phyloP scores from a whole-genome alignment of 35 echinoderm and acorn worm species.

The Strongylocentrotus purpuratus region DNA sequence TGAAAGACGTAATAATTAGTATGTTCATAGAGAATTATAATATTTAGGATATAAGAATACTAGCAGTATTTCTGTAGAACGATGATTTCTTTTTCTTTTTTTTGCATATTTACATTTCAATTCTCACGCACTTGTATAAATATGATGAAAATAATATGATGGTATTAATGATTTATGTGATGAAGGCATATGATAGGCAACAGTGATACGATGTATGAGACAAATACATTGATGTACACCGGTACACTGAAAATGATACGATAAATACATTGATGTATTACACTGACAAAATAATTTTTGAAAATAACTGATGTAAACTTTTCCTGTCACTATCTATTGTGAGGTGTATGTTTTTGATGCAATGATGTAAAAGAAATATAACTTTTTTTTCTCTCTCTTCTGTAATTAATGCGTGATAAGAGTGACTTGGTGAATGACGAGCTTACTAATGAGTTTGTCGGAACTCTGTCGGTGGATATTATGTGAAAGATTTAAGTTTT shows the following conservation, averaged over 20 bases:
- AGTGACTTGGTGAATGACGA: not conserved
- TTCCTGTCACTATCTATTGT: not conserved
- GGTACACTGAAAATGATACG: not conserved
- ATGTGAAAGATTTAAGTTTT: not conserved
- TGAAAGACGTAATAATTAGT: not conserved
- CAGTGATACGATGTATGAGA: not conserved
- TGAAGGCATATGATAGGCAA: not conserved
- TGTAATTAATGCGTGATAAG: not conserved
- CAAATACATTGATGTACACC: not conserved
- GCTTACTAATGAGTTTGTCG: not conserved
- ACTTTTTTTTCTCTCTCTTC: not conserved
- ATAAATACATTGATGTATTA: no score
- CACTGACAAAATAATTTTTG: not conserved
- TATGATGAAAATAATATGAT: not conserved
- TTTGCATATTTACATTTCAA: not conserved
- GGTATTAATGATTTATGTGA: not conserved
- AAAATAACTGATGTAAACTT: not conserved
- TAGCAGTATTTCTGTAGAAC: not conserved
- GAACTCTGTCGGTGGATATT: not conserved
- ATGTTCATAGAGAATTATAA: not conserved
- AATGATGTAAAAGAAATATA: not conserved
- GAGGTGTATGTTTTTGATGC: not conserved
- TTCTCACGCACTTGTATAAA: not conserved
- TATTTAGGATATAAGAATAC: not conserved
- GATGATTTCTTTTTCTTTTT: not conserved